These are phyloP conservation scores for Xiphorhynchus erythropygius DNA, from an alignment of 2,797 vertebrate genomes.

Conservation along the genomic window DNA sequence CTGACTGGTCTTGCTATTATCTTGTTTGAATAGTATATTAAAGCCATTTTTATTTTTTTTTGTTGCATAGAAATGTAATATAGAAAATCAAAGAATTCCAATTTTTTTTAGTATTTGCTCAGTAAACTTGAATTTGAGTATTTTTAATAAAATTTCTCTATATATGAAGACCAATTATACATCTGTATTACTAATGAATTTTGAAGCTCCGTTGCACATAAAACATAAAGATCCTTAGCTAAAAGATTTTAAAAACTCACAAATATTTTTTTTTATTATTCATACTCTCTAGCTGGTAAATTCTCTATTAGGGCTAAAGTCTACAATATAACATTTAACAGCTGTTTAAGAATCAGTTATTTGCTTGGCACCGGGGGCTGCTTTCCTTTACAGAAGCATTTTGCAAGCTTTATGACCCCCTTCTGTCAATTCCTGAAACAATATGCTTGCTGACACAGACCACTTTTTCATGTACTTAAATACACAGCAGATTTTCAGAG, in stretches of 20 bases:
- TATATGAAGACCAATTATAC: background rate
- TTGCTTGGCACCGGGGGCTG: background rate
- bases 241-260: background rate
- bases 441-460: conserved; percentile 17
- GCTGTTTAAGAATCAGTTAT: conserved; percentile 23
- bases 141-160: background rate
- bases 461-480: conserved; percentile 23
- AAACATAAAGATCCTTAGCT: background rate
- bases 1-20: background rate
- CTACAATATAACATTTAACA: background rate
- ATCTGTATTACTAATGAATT: background rate
- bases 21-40: background rate
- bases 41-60: background rate
- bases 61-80: background rate
- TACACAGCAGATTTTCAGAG: conserved; percentile 1
- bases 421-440: conserved; percentile 17
- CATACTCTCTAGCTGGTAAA: background rate
- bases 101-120: background rate
- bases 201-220: background rate
- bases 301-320: background rate
- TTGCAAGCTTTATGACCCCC: conserved; percentile 23
- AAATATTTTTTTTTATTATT: background rate
- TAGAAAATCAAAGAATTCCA: background rate
- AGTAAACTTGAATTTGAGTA: background rate
- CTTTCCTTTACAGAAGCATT: background rate